phyloP scores from a whole-genome alignment of 2,888 invertebrate genomes.

The Cremastobaeus sp. region DNA sequence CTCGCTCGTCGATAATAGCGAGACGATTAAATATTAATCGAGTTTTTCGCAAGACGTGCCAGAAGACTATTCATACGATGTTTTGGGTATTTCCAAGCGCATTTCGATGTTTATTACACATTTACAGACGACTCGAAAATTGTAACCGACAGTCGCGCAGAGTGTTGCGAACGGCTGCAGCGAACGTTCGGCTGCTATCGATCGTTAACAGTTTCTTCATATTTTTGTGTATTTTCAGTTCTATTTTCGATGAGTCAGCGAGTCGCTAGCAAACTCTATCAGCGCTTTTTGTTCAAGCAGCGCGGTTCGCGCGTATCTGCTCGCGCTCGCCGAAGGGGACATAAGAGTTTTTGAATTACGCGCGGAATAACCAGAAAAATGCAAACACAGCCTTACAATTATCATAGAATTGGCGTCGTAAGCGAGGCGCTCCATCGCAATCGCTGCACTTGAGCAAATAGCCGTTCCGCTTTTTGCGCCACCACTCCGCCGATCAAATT shows the following conservation, averaged over 20 bases:
- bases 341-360: no score
- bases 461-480: conserved; percentile 18
- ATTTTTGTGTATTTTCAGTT: conserved; percentile 21
- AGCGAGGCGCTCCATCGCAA: conserved; percentile 1
- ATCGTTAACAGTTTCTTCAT: conserved; percentile 17
- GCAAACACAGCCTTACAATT: background rate
- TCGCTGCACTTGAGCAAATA: conserved; percentile 5
- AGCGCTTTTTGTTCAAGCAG: no score
- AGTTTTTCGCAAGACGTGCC: conserved; percentile 2
- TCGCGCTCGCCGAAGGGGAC: no score
- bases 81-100: no score
- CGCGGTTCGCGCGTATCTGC: no score
- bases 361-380: no score
- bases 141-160: no score
- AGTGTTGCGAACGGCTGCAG: no score
- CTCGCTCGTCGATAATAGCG: conserved; percentile 39
- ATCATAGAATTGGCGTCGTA: conserved; percentile 1
- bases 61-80: no score
- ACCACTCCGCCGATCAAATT: conserved; percentile 28
- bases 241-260: conserved; percentile 54
- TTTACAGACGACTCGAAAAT: no score
- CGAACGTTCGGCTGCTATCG: conserved; percentile 41
- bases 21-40: conserved; percentile 33
- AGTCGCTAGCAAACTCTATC: no score
- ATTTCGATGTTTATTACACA: no score